phyloP scores from a whole-genome alignment of 2,113 vertebrate genomes.

The Sitta europaea region DNA sequence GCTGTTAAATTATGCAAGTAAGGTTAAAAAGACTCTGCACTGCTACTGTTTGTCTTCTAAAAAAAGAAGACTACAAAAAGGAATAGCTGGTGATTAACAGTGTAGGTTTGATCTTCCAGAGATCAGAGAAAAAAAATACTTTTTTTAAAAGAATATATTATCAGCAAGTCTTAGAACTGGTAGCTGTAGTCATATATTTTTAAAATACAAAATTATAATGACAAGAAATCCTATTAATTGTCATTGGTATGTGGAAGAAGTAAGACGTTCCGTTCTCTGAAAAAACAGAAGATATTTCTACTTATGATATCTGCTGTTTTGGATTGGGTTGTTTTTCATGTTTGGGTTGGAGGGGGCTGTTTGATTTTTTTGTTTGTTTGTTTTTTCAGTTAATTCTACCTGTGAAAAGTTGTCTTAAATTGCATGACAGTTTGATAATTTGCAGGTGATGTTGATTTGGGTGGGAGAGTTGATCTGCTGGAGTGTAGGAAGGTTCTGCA shows the following conservation, averaged over 20 bases:
- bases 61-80: neutral
- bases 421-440: neutral
- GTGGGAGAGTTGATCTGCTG: neutral
- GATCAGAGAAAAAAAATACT: neutral
- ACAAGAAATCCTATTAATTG: neutral
- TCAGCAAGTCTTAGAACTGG: neutral
- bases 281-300: neutral
- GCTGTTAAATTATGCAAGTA: neutral
- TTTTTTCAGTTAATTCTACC: neutral
- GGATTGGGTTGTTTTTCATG: neutral
- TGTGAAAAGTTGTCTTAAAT: neutral
- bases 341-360: rapidly evolving
- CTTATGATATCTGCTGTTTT: neutral
- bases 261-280: neutral
- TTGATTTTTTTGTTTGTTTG: neutral
- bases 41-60: neutral
- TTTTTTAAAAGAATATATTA: neutral
- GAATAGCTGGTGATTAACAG: neutral
- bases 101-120: neutral
- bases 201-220: neutral
- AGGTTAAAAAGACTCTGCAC: neutral
- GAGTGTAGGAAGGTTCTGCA: neutral
- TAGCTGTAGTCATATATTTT: neutral
- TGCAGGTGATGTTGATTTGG: neutral
- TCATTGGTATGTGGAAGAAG: neutral